A percentile compares a stretch with the other conserved stretches of the same genome.
These are phyloP conservation scores for Tetrao urogallus DNA, from an alignment of 2,113 vertebrate species.

Conservation along the genomic window DNA sequence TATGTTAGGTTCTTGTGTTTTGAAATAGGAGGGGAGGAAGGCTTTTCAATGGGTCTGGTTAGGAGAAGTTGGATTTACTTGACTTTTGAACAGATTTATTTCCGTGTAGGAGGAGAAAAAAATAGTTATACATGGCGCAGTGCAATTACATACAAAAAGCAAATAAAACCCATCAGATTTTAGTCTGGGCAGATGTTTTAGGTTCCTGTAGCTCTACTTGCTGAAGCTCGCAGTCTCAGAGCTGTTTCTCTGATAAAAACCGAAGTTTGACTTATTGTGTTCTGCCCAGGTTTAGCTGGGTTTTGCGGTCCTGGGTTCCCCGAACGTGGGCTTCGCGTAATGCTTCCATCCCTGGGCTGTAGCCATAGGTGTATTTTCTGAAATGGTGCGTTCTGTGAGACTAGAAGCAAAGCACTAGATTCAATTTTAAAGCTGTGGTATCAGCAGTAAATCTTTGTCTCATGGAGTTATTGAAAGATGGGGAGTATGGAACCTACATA, in stretches of 20 bases:
- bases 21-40: not conserved
- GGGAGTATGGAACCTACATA: rapidly evolving
- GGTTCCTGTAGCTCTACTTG: not conserved
- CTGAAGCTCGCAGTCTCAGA: not conserved
- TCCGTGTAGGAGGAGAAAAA: not conserved
- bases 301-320: not conserved
- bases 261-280: not conserved
- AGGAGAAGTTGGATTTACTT: not conserved
- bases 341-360: not conserved
- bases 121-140: not conserved
- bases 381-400: rapidly evolving
- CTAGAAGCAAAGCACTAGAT: not conserved
- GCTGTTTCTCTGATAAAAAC: not conserved
- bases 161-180: rapidly evolving
- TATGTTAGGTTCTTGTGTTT: not conserved
- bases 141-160: not conserved
- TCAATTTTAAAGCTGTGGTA: not conserved
- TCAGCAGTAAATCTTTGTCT: not conserved
- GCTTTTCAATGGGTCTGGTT: not conserved
- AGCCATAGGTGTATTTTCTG: not conserved
- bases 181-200: not conserved
- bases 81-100: constrained; percentile 9
- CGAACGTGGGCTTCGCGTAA: not conserved
- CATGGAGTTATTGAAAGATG: not conserved
- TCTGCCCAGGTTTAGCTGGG: not conserved